These are phyloP conservation scores for Phrynocephalus forsythii DNA, from an alignment of 2,797 vertebrate genomes.

Conservation along the genomic window DNA sequence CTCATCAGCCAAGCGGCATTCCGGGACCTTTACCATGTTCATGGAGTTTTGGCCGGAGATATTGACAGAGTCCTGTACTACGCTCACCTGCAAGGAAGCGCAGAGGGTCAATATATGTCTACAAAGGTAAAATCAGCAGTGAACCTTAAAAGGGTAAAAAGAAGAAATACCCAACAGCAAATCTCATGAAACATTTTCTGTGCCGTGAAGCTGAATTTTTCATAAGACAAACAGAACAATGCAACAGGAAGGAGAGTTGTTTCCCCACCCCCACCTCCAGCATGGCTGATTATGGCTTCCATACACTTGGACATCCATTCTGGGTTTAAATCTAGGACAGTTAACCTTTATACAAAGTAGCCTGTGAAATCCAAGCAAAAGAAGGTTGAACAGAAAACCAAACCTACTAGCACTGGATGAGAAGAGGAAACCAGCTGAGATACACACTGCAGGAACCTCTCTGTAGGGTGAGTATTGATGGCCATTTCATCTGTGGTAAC, in stretches of 20 bases:
- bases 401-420: not conserved
- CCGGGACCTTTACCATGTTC: slow-evolving; percentile 99
- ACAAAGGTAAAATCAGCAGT: not conserved
- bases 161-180: not conserved
- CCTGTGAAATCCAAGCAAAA: not conserved
- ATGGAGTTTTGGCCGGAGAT: slow-evolving; percentile 99
- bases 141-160: not conserved
- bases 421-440: too few relatives aligned
- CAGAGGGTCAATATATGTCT: fast-evolving
- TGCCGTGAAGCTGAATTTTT: not conserved
- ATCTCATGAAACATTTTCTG: not conserved
- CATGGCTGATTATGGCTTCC: not conserved
- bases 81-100: slow-evolving; percentile 87
- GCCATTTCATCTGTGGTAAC: too few relatives aligned
- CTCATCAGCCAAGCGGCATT: slow-evolving; percentile 95
- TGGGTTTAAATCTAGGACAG: not conserved
- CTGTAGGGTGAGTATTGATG: too few relatives aligned
- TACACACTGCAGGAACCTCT: too few relatives aligned
- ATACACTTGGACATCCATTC: not conserved
- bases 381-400: not conserved
- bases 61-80: slow-evolving; percentile 98
- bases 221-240: not conserved
- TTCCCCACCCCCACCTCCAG: not conserved
- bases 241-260: not conserved
- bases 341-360: not conserved